These are phyloP conservation scores for Phasia obesa DNA, from an alignment of 2,888 invertebrate genomes.

Conservation along the genomic window DNA sequence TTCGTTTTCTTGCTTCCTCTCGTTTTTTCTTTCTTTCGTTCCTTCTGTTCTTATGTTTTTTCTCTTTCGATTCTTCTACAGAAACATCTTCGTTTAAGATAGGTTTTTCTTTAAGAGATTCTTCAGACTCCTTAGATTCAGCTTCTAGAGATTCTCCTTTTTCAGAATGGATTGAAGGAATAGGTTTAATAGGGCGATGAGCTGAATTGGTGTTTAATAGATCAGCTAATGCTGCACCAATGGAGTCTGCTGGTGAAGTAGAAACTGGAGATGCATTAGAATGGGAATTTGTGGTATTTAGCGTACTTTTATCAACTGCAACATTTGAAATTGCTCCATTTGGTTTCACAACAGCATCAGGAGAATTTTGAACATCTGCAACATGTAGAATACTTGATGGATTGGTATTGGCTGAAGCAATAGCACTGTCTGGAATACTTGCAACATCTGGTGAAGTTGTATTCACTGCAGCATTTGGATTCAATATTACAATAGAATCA, in stretches of 20 bases:
- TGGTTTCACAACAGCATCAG: no score
- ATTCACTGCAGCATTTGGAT: conserved; percentile 28
- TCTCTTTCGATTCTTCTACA: conserved; percentile 58
- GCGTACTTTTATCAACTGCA: no score
- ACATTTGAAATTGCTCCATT: no score
- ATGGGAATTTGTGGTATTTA: no score
- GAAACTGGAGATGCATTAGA: no score
- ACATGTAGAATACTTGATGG: neutral
- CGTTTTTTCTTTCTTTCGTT: conserved; percentile 51
- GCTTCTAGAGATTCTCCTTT: conserved; percentile 72
- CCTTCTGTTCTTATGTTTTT: conserved; percentile 23
- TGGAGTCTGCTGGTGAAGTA: no score
- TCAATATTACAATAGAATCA: neutral
- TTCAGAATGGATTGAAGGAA: conserved; percentile 21
- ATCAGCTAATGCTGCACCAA: no score
- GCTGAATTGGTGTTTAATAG: neutral
- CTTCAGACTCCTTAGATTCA: conserved; percentile 74
- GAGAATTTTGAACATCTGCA: no score
- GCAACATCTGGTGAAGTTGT: no score
- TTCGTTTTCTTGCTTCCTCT: conserved; percentile 31
- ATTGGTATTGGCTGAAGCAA: neutral
- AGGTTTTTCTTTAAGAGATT: conserved; percentile 54
- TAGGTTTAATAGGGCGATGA: neutral
- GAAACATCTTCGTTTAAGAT: conserved; percentile 60
- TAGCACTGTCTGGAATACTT: no score